Evolutionary conservation across 2,113 vertebrate species (phyloP).

Genomic region (Pholis gunnellus): DNA sequence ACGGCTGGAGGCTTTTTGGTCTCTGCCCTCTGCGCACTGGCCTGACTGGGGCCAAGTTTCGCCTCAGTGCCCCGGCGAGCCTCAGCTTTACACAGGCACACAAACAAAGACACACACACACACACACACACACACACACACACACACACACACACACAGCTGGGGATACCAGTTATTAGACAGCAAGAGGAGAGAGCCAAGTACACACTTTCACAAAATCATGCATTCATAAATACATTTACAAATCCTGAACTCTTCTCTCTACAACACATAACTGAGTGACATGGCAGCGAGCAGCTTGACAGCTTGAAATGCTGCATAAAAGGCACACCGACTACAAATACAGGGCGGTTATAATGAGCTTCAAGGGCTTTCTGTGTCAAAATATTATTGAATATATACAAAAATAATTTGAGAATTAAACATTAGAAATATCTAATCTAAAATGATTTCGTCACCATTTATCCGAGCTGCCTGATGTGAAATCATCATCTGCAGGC

Average conservation of each 20-base stretch:
- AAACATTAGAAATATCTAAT: constrained; percentile 14
- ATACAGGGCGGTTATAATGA: constrained; percentile 50
- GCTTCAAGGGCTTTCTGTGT: constrained; percentile 32
- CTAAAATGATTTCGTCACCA: constrained; percentile 17
- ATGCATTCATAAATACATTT: constrained; percentile 84
- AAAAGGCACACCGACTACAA: constrained; percentile 47
- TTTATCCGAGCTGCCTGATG: constrained; percentile 10
- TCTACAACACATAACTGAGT: constrained; percentile 63
- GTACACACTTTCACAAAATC: constrained; percentile 80
- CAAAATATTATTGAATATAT: constrained; percentile 30
- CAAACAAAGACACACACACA: constrained; percentile 80
- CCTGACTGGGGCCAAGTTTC: constrained; percentile 85
- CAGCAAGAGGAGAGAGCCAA: constrained; percentile 79
- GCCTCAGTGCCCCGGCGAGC: constrained; percentile 83
- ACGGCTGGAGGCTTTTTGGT: constrained; percentile 84
- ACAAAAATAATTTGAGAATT: constrained; percentile 30
- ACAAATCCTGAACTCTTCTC: constrained; percentile 63
- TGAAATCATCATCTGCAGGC: constrained; percentile 32
- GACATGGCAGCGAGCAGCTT: constrained; percentile 56
- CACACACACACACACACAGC: constrained; percentile 79
- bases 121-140: constrained; percentile 77
- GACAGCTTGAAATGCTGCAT: constrained; percentile 69
- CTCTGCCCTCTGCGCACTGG: constrained; percentile 81
- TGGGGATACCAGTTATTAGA: constrained; percentile 84
- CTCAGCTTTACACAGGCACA: constrained; percentile 83